Evolutionary conservation across 2,797 vertebrate genomes (phyloP).

Genomic region (Argya squamiceps): DNA sequence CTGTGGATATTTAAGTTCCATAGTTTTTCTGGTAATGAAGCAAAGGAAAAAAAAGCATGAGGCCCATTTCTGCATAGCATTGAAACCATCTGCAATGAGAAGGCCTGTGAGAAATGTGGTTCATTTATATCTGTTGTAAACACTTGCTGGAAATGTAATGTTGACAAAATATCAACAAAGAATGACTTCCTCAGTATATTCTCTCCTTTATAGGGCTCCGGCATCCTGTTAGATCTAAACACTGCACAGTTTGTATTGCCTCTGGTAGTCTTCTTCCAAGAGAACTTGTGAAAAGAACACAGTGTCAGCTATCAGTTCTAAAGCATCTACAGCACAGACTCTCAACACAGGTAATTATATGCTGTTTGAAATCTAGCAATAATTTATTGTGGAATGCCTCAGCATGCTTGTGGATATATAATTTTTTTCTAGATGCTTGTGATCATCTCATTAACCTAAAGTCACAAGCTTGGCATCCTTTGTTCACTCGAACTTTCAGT

Average conservation of each 20-base stretch:
- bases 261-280: slow-evolving; percentile 44
- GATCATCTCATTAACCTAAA: too few relatives aligned
- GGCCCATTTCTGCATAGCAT: not conserved
- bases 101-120: not conserved
- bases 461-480: too few relatives aligned
- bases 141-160: not conserved
- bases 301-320: slow-evolving; percentile 74
- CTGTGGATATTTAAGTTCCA: not conserved
- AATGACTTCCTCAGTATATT: not conserved
- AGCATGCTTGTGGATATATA: too few relatives aligned
- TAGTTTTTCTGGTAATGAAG: not conserved
- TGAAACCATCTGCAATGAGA: not conserved
- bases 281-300: slow-evolving; percentile 34
- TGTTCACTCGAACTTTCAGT: too few relatives aligned
- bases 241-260: not conserved
- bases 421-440: too few relatives aligned
- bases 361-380: not conserved
- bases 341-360: slow-evolving; percentile 79
- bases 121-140: not conserved
- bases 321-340: slow-evolving; percentile 82
- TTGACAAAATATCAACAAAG: not conserved
- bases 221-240: not conserved
- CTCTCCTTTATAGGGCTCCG: not conserved
- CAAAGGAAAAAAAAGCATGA: not conserved
- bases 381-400: not conserved